Conservation (phyloP, 2,113 vertebrate species). For the Megalops atlanticus region DNA sequence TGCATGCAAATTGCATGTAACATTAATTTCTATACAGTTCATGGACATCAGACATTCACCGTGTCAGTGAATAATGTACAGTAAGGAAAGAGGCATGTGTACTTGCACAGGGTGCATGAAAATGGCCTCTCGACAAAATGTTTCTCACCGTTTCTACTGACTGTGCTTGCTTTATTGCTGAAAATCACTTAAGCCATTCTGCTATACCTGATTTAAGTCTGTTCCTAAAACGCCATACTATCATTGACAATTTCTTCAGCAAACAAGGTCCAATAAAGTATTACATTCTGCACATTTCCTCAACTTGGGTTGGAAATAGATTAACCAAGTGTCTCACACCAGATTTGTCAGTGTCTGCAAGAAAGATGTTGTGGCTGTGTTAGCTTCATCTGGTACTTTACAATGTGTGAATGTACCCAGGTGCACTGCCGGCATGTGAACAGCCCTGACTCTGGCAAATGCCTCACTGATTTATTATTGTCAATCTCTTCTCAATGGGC, state of each 20-base stretch:
- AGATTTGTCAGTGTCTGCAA: not conserved
- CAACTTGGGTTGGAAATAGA: too few species aligned
- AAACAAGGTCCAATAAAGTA: not conserved
- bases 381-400: not conserved
- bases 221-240: not conserved
- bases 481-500: not conserved
- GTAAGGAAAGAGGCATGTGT: too few species aligned
- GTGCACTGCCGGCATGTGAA: not conserved
- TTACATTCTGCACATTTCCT: not conserved
- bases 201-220: not conserved
- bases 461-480: not conserved
- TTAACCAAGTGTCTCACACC: not conserved
- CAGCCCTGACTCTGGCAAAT: not conserved
- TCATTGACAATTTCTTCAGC: not conserved
- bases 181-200: not conserved
- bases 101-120: too few species aligned
- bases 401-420: not conserved
- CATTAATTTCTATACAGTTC: too few species aligned
- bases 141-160: too few species aligned
- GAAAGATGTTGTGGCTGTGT: not conserved
- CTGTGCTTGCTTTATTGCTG: too few species aligned
- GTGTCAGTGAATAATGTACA: too few species aligned
- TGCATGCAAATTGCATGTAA: too few species aligned
- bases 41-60: too few species aligned
- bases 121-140: too few species aligned